phyloP scores from a whole-genome alignment of 1,140 invertebrate species.

The Drosophila pandora region DNA sequence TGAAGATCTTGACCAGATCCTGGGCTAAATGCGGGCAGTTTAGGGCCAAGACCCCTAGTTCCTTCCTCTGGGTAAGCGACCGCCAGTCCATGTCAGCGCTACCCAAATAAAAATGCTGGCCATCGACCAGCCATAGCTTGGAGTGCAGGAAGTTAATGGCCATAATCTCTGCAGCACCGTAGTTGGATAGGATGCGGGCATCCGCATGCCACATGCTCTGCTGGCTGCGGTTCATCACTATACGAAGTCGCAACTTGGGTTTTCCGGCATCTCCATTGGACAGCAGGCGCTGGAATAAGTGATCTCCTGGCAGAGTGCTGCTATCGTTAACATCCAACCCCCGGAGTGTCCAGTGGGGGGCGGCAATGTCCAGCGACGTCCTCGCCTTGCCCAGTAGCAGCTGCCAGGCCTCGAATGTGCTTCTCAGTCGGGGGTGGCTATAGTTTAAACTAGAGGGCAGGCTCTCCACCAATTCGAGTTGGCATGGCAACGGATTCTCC shows the following conservation, averaged over 20 bases:
- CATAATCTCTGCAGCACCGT: constrained; percentile 91
- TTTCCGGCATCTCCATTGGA: constrained; percentile 79
- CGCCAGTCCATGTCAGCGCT: constrained; percentile 98
- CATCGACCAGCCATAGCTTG: constrained; percentile 96
- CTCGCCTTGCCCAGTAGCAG: constrained; percentile 89
- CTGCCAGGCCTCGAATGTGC: constrained; percentile 92
- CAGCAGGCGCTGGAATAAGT: constrained; percentile 92
- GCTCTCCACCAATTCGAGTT: constrained; percentile 92
- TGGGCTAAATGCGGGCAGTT: constrained; percentile 94
- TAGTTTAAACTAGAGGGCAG: constrained; percentile 94
- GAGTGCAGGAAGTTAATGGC: constrained; percentile 89
- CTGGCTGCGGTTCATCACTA: constrained; percentile 86
- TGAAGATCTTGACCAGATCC: constrained; percentile 96
- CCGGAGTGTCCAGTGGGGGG: constrained; percentile 95
- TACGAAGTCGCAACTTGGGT: constrained; percentile 88
- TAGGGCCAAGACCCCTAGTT: constrained; percentile 92
- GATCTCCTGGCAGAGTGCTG: constrained; percentile 88
- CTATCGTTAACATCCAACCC: constrained; percentile 90
- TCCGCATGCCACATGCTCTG: constrained; percentile 66
- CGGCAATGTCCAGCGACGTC: constrained; percentile 90
- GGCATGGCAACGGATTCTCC: constrained; percentile 61
- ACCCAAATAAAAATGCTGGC: constrained; percentile 92
- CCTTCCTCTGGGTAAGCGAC: constrained; percentile 97
- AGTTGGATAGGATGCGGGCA: constrained; percentile 57
- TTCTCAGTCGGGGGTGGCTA: constrained; percentile 85